Evolutionary conservation across 2,888 invertebrate genomes (phyloP), one percentile per base, ranked within the genome.

Genomic region (Hypomecis atomaria): DNA sequence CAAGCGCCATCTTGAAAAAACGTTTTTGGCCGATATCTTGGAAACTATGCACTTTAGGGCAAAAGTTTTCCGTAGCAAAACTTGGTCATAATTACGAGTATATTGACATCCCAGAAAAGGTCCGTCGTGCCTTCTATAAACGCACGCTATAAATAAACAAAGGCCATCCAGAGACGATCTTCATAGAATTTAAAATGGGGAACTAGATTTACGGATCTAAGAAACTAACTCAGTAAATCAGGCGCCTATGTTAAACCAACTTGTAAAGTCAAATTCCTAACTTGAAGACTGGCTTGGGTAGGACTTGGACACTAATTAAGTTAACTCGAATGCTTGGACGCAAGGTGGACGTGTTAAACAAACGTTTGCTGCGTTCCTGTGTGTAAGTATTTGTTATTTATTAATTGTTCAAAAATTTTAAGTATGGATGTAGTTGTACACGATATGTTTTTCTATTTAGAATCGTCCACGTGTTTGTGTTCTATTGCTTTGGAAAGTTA

Each of bases 231-330:
- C 60, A 66, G 66, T 63, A 61, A 70, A 65, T 65, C 65, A 61
- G 60, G 65, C 57, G 57, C 55, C 64, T 58, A 62, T 62, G 58
- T 44, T 44, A 62, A 55, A 58, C 59, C 45, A 53, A 64, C 66
- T 71, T 71, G 70, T 66, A 65, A 71, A 71, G 70, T 70, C 68
- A 68, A 70, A 71, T 71, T 55, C 38, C 65, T 62, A 62, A 66
- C 59, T 38, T 23, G 48, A 54, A 36, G 36, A 44, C 59, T 11
- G 56, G 42, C 44, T 47, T 38, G 33, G 42, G 10, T 40, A 10
- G 38, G 37, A 37, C 48, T 59, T 37, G 50, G 57, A 57, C 58
- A 50, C 66, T 67, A 63, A 67, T 67, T 67, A 63, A 63, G 50
- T 57, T 58, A 62, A 11, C 48, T 48, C 23, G 11, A 58, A 67